Conservation (phyloP, 2,888 invertebrate genomes). For the Drosophila mayaguana region DNA sequence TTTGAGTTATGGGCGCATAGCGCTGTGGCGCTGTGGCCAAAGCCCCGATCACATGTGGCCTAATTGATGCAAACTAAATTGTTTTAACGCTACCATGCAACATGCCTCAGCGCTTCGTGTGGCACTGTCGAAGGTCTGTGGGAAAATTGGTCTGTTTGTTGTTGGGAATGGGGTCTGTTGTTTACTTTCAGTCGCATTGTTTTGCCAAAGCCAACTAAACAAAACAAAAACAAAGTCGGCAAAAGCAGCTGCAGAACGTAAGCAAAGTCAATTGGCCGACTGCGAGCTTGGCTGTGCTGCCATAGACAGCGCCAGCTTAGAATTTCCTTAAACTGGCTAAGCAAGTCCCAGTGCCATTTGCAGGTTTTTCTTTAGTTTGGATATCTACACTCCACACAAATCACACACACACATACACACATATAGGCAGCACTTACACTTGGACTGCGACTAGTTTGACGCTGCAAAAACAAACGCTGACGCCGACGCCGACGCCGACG, state of each 20-base stretch:
- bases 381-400: background rate
- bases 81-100: conserved; percentile 60
- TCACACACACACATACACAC: background rate
- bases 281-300: conserved; percentile 2
- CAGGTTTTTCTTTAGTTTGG: conserved; percentile 22
- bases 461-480: conserved; percentile 26
- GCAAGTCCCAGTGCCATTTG: conserved; percentile 44
- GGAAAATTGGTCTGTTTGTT: conserved; percentile 44
- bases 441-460: conserved; percentile 58
- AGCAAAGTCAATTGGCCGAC: conserved; percentile 47
- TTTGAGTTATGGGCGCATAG: conserved; percentile 1
- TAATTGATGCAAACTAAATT: conserved; percentile 59
- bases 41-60: conserved; percentile 24
- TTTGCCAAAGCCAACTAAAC: conserved; percentile 28
- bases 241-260: conserved; percentile 37
- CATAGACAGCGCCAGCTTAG: conserved; percentile 61
- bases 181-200: conserved; percentile 69
- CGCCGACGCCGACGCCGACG: conserved; percentile 16
- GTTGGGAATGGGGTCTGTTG: conserved; percentile 77
- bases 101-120: conserved; percentile 1
- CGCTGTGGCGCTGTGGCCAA: background rate
- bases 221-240: conserved; percentile 46
- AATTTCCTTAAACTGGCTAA: conserved; percentile 65
- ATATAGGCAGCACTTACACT: background rate
- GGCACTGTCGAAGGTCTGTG: conserved; percentile 22